phyloP scores from a whole-genome alignment of 2,797 vertebrate genomes.

The Harpagifer antarcticus region DNA sequence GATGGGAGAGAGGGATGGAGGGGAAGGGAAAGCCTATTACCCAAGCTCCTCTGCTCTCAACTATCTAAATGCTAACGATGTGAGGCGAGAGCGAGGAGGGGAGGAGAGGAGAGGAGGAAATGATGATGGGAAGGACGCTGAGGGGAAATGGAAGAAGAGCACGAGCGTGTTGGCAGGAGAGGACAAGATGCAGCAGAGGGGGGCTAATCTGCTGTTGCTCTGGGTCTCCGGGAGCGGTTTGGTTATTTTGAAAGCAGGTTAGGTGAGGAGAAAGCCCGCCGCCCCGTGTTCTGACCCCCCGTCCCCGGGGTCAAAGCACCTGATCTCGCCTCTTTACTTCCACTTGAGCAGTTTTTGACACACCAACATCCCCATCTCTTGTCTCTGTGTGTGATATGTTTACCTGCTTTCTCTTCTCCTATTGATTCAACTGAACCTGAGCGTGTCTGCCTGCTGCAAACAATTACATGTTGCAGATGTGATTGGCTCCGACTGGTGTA shows the following conservation, averaged over 20 bases:
- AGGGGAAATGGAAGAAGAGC: conserved; percentile 71
- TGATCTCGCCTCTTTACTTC: conserved; percentile 76
- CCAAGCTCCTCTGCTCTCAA: conserved; percentile 88
- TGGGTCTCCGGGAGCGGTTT: conserved; percentile 72
- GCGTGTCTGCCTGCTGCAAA: conserved; percentile 46
- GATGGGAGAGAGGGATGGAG: conserved; percentile 71
- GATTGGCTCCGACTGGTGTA: conserved; percentile 77
- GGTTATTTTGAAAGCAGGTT: conserved; percentile 79
- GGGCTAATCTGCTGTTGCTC: conserved; percentile 89
- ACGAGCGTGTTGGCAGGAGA: conserved; percentile 66
- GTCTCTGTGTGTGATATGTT: conserved; percentile 20
- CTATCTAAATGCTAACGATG: conserved; percentile 99
- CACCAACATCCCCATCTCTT: conserved; percentile 29
- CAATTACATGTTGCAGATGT: conserved; percentile 56
- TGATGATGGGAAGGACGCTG: conserved; percentile 68
- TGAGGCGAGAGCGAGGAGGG: conserved; percentile 65
- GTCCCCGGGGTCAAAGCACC: conserved; percentile 79
- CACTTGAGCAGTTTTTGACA: conserved; percentile 65
- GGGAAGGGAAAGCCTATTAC: conserved; percentile 90
- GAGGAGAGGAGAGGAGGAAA: conserved; percentile 49
- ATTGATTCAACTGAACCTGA: conserved; percentile 72
- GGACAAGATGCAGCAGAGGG: conserved; percentile 81
- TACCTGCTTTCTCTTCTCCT: conserved; percentile 33
- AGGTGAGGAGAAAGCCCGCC: conserved; percentile 64
- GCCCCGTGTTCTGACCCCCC: conserved; percentile 67